A percentile compares a stretch with the other conserved stretches of the same genome.
Conservation (phyloP, 2,797 vertebrate genomes). For the Xenops minutus region DNA sequence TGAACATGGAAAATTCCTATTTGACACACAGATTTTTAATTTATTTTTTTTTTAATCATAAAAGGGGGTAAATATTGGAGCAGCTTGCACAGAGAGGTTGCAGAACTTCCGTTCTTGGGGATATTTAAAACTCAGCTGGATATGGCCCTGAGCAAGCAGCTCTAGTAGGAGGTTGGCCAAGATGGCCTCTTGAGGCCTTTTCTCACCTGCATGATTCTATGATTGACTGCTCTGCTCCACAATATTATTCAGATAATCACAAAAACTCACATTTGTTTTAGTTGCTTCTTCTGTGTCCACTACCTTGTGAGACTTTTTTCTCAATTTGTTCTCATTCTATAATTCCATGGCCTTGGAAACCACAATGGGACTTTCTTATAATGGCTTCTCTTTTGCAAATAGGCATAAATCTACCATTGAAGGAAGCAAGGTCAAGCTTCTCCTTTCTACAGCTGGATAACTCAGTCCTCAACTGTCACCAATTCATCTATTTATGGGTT, state of each 20-base stretch:
- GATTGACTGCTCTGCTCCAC: background rate
- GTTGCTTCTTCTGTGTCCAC: background rate
- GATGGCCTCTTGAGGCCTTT: background rate
- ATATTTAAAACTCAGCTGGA: background rate
- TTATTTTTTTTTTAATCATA: background rate
- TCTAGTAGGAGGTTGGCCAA: background rate
- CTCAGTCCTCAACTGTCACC: background rate
- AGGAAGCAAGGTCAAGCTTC: background rate
- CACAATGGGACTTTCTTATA: background rate
- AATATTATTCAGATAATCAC: background rate
- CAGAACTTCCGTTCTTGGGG: background rate
- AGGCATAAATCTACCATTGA: background rate
- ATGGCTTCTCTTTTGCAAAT: background rate
- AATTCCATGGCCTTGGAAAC: background rate
- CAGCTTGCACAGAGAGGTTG: background rate
- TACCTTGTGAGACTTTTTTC: background rate
- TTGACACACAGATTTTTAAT: fast-evolving
- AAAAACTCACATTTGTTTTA: background rate
- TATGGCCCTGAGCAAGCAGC: background rate
- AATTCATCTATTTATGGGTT: background rate
- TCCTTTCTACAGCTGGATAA: background rate
- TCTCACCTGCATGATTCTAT: background rate
- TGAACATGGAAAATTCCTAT: background rate
- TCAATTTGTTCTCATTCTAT: background rate
- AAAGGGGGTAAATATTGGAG: background rate